Conservation (phyloP, 2,113 vertebrate species). For the Lepus europaeus region DNA sequence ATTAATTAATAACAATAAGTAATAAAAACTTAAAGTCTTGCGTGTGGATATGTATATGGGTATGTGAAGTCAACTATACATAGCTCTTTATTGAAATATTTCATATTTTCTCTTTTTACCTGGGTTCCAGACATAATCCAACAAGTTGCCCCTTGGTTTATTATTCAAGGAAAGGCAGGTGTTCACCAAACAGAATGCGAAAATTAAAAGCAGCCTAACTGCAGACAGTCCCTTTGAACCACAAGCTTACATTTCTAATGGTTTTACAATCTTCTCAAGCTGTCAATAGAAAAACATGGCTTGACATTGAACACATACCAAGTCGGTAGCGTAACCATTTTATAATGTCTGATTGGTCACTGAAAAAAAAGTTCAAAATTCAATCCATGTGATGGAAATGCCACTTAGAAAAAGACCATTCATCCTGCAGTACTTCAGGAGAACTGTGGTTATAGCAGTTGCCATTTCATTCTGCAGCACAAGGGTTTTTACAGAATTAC, state of each 20-base stretch:
- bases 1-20: not conserved
- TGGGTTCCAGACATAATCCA: slow-evolving; percentile 47
- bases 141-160: slow-evolving; percentile 19
- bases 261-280: slow-evolving; percentile 81
- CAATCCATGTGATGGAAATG: slow-evolving; percentile 81
- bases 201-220: slow-evolving; percentile 81
- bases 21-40: not conserved
- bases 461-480: slow-evolving; percentile 57
- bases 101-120: slow-evolving; percentile 29
- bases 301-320: slow-evolving; percentile 82
- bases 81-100: slow-evolving; percentile 19
- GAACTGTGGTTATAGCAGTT: slow-evolving; percentile 57
- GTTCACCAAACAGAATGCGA: slow-evolving; percentile 71
- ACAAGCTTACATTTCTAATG: slow-evolving; percentile 75
- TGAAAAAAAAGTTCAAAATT: slow-evolving; percentile 81
- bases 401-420: slow-evolving; percentile 77
- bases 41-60: not conserved
- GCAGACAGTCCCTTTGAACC: slow-evolving; percentile 70
- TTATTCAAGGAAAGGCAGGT: slow-evolving; percentile 72
- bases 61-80: slow-evolving; percentile 10
- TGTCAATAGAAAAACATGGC: slow-evolving; percentile 80
- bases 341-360: slow-evolving; percentile 78
- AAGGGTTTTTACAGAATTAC: slow-evolving; percentile 65
- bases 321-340: slow-evolving; percentile 82
- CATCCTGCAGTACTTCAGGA: slow-evolving; percentile 28